phyloP scores from a whole-genome alignment of 2,888 invertebrate genomes.

The Candidula unifasciata region DNA sequence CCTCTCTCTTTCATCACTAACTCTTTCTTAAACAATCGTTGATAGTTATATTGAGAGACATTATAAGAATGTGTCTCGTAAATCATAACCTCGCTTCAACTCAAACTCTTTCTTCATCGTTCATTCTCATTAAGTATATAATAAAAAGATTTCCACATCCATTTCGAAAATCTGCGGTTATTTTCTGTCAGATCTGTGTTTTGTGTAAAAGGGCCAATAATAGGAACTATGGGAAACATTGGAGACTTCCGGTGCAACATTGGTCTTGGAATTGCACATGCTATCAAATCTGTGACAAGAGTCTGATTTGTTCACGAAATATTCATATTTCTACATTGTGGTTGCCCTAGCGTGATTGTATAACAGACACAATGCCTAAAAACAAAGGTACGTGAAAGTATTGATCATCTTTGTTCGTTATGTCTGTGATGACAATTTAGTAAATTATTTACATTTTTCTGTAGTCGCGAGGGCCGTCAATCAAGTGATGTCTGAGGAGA shows the following conservation, averaged over 20 bases:
- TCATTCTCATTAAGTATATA: too few relatives aligned
- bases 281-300: not conserved
- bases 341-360: not conserved
- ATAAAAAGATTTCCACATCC: too few relatives aligned
- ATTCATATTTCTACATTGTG: too few relatives aligned
- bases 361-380: not conserved
- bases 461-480: not conserved
- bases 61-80: too few relatives aligned
- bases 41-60: too few relatives aligned
- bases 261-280: not conserved
- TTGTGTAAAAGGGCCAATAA: not conserved
- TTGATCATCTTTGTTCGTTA: not conserved
- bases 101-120: too few relatives aligned
- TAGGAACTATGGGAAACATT: not conserved
- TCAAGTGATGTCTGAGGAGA: not conserved
- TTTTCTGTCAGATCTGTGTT: not conserved
- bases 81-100: too few relatives aligned
- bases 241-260: not conserved
- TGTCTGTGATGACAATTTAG: not conserved
- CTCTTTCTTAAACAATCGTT: too few relatives aligned
- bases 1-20: too few relatives aligned
- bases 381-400: not conserved
- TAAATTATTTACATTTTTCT: not conserved
- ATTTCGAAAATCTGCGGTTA: not conserved
- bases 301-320: not conserved